Base-by-base conservation (phyloP, 30 jellyfish, hydroid and myxozoan species). In the Hydra vulgaris region DNA sequence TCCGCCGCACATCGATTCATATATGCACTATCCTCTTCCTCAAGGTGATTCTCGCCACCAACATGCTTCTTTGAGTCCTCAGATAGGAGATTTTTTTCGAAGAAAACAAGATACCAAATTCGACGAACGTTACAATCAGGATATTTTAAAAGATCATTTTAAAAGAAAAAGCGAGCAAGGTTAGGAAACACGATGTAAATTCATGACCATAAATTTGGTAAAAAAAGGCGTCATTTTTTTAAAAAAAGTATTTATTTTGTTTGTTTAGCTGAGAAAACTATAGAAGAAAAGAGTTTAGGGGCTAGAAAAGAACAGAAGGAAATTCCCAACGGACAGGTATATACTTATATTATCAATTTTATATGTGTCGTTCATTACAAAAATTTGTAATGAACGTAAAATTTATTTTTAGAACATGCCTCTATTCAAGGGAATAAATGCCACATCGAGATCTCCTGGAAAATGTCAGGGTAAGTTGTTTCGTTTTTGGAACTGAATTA, bases 1-100 rank as follows among this genome's bases (percentile, higher is more conserved):
- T 78, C 98, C 98, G 19, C n/a, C 72, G 25, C 95, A 83, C 68
- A 79, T 84, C 53, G 98, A 92, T 74, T 94, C 94, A 0, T 92
- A 92, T 53, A 79, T 83, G 19, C 85, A 89, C 12, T 83, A 81
- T 77, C 75, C 95, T 21, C 84, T 81, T 21, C 82, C 97, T 53
- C 97, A 81, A 56, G 84, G 83, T 54, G 98, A 92, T 66, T 80
- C 83, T 26, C 87, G 78, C 21, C 27, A 75, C 23, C 77, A 81
- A 22, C 73, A 22, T 15, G 78, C 89, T 7, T 77, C 89, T 1
- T 82, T 84, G 20, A 92, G 98, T 83, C 98, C 98, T 74, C 82
- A 96, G 15, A 87, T 92, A 7, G 79, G 69, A 26, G 98, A 92
- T n/a, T 79, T 70, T 66, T 92, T 82, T 78, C 88, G 98, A 23